Evolutionary conservation across 2,888 invertebrate species (phyloP).

Genomic region (Galeruca laticollis): DNA sequence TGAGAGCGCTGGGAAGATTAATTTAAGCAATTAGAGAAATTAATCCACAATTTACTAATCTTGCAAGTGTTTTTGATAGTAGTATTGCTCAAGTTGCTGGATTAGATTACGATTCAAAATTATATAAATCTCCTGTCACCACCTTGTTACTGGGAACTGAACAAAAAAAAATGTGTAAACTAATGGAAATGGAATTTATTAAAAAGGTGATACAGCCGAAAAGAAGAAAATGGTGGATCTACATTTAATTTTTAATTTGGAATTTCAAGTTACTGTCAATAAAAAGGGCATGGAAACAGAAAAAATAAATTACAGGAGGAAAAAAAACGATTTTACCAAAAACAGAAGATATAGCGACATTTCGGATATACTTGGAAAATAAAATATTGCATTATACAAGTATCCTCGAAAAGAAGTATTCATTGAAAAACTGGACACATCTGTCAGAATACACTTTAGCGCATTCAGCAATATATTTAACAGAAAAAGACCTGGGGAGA

Average conservation of each 20-base stretch:
- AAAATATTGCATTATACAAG: conserved; percentile 10
- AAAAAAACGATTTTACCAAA: conserved; percentile 5
- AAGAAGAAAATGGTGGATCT: conserved; percentile 25
- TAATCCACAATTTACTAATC: conserved; percentile 24
- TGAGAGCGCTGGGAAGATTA: conserved; percentile 1
- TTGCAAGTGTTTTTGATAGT: conserved; percentile 18
- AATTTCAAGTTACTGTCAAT: conserved; percentile 29
- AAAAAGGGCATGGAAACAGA: conserved; percentile 26
- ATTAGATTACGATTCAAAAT: conserved; percentile 11
- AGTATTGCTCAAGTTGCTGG: conserved; percentile 24
- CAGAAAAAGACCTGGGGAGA: conserved; percentile 33
- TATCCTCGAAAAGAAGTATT: conserved; percentile 2
- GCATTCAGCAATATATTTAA: conserved; percentile 30
- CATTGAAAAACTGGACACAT: conserved; percentile 8
- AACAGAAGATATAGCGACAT: conserved; percentile 20
- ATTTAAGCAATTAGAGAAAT: conserved; percentile 20
- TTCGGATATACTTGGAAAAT: conserved; percentile 25
- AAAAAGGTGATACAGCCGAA: conserved; percentile 9
- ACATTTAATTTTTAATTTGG: conserved; percentile 21
- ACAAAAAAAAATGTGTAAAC: conserved; percentile 26
- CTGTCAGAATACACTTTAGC: conserved; percentile 30
- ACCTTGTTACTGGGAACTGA: conserved; percentile 29
- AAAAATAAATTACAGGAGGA: conserved; percentile 24
- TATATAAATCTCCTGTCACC: conserved; percentile 26
- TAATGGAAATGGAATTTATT: conserved; percentile 24